phyloP scores from a whole-genome alignment of 2,888 invertebrate species.

The Hermaeophaga mercurialis region DNA sequence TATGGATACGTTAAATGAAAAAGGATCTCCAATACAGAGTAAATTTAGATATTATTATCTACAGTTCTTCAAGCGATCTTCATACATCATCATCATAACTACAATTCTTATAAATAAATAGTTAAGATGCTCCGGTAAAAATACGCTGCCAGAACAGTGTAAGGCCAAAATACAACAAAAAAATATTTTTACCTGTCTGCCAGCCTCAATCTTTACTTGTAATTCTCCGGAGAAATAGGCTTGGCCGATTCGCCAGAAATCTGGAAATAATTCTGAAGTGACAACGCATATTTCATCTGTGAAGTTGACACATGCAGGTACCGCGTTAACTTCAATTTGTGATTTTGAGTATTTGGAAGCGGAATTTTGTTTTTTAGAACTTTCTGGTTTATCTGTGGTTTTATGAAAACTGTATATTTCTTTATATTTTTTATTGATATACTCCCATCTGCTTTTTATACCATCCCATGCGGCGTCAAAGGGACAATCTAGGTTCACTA shows the following conservation, averaged over 20 bases:
- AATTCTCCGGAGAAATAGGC: constrained; percentile 92
- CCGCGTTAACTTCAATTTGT: constrained; percentile 52
- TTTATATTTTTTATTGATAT: constrained; percentile 71
- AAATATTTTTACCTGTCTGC: constrained; percentile 60
- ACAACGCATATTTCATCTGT: constrained; percentile 76
- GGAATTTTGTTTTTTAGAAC: constrained; percentile 42
- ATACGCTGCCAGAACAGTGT: no score
- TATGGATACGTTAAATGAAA: no score
- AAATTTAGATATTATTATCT: no score
- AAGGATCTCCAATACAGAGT: no score
- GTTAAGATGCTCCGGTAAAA: no score
- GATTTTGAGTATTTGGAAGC: constrained; percentile 49
- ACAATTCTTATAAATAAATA: no score
- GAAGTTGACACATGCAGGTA: constrained; percentile 75
- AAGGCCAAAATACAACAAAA: constrained; percentile 9
- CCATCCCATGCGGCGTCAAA: constrained; percentile 98
- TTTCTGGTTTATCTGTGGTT: constrained; percentile 54
- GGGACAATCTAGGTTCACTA: constrained; percentile 74
- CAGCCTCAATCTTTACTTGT: constrained; percentile 72
- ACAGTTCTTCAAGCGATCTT: no score
- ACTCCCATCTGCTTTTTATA: constrained; percentile 81
- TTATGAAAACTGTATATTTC: constrained; percentile 70
- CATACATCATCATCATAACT: no score
- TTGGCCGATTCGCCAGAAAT: constrained; percentile 94
- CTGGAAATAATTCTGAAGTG: constrained; percentile 79